Percentiles rank a stretch among this genome's conserved stretches.
Conservation (phyloP, 2,113 vertebrate genomes). For the Maccullochella peelii region DNA sequence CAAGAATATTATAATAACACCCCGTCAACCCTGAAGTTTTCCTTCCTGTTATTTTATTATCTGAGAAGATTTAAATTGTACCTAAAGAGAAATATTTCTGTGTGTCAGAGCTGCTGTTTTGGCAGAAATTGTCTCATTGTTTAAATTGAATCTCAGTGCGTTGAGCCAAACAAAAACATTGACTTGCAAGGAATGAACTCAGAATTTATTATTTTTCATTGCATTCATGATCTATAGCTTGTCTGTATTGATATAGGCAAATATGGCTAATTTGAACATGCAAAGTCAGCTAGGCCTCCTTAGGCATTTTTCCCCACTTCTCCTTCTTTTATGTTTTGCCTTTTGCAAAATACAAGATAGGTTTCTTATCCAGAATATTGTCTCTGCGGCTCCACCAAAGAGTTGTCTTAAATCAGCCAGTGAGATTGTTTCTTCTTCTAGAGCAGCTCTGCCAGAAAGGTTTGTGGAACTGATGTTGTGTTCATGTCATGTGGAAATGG, state of each 20-base stretch:
- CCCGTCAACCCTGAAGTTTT: no score
- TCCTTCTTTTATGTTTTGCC: neutral
- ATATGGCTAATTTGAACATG: neutral
- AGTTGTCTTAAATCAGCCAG: neutral
- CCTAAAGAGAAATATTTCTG: neutral
- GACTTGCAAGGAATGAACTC: neutral
- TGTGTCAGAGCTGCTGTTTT: conserved; percentile 12
- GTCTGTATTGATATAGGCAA: neutral
- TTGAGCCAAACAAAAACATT: neutral
- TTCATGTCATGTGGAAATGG: neutral
- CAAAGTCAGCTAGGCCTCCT: neutral
- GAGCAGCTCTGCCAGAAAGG: neutral
- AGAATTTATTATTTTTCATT: neutral
- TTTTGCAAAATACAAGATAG: neutral
- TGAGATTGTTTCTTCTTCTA: neutral
- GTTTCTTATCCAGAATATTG: neutral
- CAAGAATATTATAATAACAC: neutral
- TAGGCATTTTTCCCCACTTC: neutral
- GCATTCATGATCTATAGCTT: neutral
- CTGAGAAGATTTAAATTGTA: neutral
- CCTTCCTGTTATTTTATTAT: conserved; percentile 6
- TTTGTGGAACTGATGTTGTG: neutral
- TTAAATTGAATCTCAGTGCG: neutral
- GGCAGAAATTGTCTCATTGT: neutral
- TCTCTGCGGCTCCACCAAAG: neutral